Base-by-base conservation (phyloP, 2,113 vertebrate genomes). In the Epinephelus cyanopodus region DNA sequence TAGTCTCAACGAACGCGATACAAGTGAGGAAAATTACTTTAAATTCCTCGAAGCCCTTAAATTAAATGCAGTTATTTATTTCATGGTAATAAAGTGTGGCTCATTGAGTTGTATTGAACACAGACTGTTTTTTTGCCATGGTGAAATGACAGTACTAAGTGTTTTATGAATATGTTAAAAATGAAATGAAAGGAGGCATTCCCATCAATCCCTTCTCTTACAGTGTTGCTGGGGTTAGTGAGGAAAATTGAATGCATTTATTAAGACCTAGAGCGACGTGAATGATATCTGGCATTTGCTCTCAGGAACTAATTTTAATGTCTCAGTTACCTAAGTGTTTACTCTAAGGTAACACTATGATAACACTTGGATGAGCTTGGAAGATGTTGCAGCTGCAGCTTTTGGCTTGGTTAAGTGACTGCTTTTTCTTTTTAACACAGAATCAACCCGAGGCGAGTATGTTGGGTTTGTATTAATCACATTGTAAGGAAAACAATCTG, bases 101-200 rank as follows among this genome's bases (percentile, higher is more conserved):
- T 67, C 21, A 54, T 21, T 68, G 47, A 63, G 66, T 45, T 75
- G 33, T 37, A 37, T 21, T 53, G n/a, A 70, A 45, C 15, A 54
- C 37, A n/a, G 42, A 37, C 48, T 47, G 27, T 37, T 45, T 70
- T 29, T 83, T 64, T 52, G 39, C 19, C 21, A 3, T 4, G 6
- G 25, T 66, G 18, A 67, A 77, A 64, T 75, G 21, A 47, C 54
- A 39, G 33, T 53, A 52, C 63, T 19, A 61, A 48, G 70, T 45
- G 27, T 71, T 71, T 74, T 67, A 75, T 68, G 0, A 77, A 73
- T 62, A 17, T 50, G 13, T 37, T 25, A 15, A n/a, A 78, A 85
- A 50, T 57, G 56, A 18, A 62, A 17, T 62, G 8, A 67, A 27
- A 71, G 23, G 54, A 84, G 33, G 27, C n/a, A 18, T 48, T 57